Evolutionary conservation across 2,888 invertebrate genomes (phyloP).

Genomic region (Girardia tigrina): DNA sequence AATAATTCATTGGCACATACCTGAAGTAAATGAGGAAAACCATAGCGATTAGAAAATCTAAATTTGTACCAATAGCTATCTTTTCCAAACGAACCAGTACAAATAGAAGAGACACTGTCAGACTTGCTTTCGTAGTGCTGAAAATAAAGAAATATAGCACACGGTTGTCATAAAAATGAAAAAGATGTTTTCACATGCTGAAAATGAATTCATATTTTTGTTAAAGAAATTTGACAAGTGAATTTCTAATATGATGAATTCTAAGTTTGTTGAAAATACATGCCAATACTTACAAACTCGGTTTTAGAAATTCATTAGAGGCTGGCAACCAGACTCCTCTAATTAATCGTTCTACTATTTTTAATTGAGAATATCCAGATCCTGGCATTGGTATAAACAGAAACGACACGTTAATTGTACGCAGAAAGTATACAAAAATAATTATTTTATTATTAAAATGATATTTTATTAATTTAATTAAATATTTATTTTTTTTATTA

Average conservation of each 20-base stretch:
- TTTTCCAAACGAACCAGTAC: constrained; percentile 87
- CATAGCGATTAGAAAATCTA: constrained; percentile 90
- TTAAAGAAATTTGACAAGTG: too few species aligned
- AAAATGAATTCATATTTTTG: background rate
- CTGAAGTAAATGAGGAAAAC: constrained; percentile 93
- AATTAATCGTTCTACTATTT: constrained; percentile 77
- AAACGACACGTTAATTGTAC: too few species aligned
- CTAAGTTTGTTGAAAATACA: background rate
- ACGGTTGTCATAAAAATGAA: background rate
- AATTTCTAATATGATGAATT: background rate
- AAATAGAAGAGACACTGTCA: constrained; percentile 85
- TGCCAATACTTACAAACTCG: constrained; percentile 70
- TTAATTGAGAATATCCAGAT: constrained; percentile 86
- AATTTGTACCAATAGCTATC: constrained; percentile 84
- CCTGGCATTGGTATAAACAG: too few species aligned
- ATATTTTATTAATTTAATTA: too few species aligned
- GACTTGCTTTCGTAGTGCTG: constrained; percentile 87
- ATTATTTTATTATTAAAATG: too few species aligned
- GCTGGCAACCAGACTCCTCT: constrained; percentile 95
- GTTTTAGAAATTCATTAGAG: constrained; percentile 94
- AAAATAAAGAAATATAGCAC: constrained; percentile 43
- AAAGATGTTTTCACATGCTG: background rate
- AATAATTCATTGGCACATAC: constrained; percentile 39
- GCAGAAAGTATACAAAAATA: too few species aligned
- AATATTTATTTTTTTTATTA: too few species aligned